Evolutionary conservation across 1,140 invertebrate genomes (phyloP).

Genomic region (Pseudomyrmex pallidus): DNA sequence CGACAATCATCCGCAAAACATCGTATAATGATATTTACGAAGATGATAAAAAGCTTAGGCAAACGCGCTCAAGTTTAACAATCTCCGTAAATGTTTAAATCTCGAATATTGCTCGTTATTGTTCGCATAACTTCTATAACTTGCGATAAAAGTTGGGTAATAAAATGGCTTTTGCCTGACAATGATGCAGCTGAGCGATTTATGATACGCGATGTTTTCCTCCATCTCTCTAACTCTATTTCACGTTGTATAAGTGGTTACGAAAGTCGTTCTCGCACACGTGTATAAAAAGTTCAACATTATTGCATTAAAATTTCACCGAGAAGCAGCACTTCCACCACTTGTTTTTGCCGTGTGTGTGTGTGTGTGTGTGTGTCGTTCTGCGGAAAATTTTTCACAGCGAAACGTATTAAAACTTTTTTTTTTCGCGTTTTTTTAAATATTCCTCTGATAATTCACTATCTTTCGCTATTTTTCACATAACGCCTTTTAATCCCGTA

Average conservation of each 20-base stretch:
- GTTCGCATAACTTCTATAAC: slow-evolving; percentile 1
- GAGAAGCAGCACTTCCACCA: not conserved
- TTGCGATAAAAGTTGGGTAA: slow-evolving; percentile 26
- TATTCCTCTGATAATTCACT: no score
- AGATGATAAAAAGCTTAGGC: not conserved
- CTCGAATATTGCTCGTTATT: slow-evolving; percentile 26
- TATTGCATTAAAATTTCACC: not conserved
- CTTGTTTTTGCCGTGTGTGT: not conserved
- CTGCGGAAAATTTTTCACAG: not conserved
- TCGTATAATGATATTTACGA: no score
- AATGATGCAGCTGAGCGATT: slow-evolving; percentile 12
- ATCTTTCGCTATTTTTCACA: no score
- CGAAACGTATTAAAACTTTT: slow-evolving; percentile 5
- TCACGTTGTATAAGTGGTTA: slow-evolving; percentile 8
- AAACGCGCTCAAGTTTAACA: slow-evolving; percentile 20
- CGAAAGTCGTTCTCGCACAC: not conserved
- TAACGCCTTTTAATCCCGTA: no score
- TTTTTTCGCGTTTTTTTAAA: no score
- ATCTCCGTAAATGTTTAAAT: slow-evolving; percentile 1
- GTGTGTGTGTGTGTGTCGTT: no score
- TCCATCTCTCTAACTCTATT: not conserved
- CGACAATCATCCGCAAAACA: no score
- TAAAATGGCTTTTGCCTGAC: slow-evolving; percentile 4
- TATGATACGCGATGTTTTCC: not conserved
- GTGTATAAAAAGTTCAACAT: not conserved